phyloP scores from a whole-genome alignment of 2,797 vertebrate species.

The Fistularia commersonii region DNA sequence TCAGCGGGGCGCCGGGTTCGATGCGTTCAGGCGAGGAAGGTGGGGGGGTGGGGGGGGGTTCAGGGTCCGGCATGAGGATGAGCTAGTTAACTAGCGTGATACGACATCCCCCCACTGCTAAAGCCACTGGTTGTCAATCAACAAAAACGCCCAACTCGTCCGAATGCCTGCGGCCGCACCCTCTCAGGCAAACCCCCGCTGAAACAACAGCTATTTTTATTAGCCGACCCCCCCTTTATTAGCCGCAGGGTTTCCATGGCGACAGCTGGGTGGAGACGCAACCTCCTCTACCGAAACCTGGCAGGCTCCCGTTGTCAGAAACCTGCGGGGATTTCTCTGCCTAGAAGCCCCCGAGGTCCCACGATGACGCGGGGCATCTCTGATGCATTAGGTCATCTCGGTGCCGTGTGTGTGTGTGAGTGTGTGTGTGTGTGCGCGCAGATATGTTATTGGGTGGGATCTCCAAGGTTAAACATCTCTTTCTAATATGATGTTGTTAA shows the following conservation, averaged over 20 bases:
- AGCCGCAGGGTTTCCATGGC: conserved; percentile 76
- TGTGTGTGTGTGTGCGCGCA: conserved; percentile 36
- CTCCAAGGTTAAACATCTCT: conserved; percentile 25
- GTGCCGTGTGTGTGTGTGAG: conserved; percentile 35
- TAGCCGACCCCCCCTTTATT: conserved; percentile 70
- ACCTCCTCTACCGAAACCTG: conserved; percentile 75
- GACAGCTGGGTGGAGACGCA: conserved; percentile 72
- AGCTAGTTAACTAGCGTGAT: too few relatives aligned
- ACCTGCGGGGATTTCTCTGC: conserved; percentile 61
- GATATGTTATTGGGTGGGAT: conserved; percentile 33
- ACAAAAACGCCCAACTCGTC: too few relatives aligned
- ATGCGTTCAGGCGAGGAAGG: too few relatives aligned
- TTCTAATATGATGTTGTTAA: too few relatives aligned
- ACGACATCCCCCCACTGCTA: too few relatives aligned
- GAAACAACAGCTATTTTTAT: conserved; percentile 72
- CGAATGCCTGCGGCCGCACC: too few relatives aligned
- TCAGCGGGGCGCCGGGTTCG: too few relatives aligned
- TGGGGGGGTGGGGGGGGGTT: too few relatives aligned
- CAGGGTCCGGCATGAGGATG: too few relatives aligned
- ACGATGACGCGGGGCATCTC: conserved; percentile 55
- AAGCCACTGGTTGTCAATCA: too few relatives aligned
- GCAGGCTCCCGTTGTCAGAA: conserved; percentile 69
- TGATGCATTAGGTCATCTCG: conserved; percentile 59
- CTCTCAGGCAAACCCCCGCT: conserved; percentile 52
- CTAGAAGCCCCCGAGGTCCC: conserved; percentile 61